Percentiles rank a stretch among this genome's conserved stretches.
phyloP scores from a whole-genome alignment of 1,140 invertebrate genomes.

The Papilio polytes region DNA sequence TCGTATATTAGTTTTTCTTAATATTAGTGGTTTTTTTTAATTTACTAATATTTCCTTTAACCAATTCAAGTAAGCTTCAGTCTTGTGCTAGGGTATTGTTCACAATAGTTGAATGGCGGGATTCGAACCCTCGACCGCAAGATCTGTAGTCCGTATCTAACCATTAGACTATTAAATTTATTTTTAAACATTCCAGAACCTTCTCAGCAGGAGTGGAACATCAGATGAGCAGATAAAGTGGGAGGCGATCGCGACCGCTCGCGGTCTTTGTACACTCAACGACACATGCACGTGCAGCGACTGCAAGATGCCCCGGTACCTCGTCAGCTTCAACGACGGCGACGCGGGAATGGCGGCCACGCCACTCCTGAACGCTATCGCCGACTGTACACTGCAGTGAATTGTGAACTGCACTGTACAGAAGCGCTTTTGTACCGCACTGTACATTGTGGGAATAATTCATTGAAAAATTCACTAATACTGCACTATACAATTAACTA shows the following conservation, averaged over 20 bases:
- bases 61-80: no score
- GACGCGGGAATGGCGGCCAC: slow-evolving; percentile 69
- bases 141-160: no score
- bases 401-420: not conserved
- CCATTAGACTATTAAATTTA: no score
- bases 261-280: slow-evolving; percentile 71
- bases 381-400: slow-evolving; percentile 66
- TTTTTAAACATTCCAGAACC: slow-evolving; percentile 54
- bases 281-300: slow-evolving; percentile 72
- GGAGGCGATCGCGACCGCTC: slow-evolving; percentile 73
- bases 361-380: slow-evolving; percentile 66
- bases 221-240: slow-evolving; percentile 74
- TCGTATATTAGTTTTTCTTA: no score
- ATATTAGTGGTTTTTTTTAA: no score
- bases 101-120: no score
- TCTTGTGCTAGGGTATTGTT: no score
- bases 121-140: no score
- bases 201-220: slow-evolving; percentile 63
- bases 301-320: slow-evolving; percentile 65
- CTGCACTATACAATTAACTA: slow-evolving; percentile 1
- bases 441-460: not conserved
- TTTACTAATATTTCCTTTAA: no score
- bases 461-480: not conserved
- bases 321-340: slow-evolving; percentile 65
- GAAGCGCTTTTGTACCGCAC: not conserved